Conservation (phyloP, 1,140 invertebrate genomes). For the Lanistes nyassanus region DNA sequence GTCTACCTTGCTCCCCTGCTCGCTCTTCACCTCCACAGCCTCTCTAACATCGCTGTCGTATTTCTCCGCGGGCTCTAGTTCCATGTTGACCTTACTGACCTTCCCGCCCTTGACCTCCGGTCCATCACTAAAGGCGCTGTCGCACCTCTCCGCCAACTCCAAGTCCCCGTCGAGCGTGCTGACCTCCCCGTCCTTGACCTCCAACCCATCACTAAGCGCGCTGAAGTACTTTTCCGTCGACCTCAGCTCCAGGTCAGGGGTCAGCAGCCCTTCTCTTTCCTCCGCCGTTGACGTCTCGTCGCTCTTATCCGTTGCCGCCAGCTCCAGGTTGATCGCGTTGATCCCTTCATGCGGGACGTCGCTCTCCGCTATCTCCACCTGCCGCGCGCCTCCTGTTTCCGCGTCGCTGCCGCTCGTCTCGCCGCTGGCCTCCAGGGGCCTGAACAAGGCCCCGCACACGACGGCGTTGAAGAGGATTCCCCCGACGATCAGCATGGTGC, state of each 20-base stretch:
- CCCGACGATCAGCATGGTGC: conserved; percentile 81
- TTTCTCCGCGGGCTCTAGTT: too few relatives aligned
- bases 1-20: too few relatives aligned
- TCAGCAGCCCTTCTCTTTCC: conserved; percentile 11
- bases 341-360: not conserved
- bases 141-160: too few relatives aligned
- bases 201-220: too few relatives aligned
- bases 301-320: conserved; percentile 11
- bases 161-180: too few relatives aligned
- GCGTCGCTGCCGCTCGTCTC: conserved; percentile 12
- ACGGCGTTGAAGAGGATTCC: conserved; percentile 82
- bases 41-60: too few relatives aligned
- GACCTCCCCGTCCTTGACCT: too few relatives aligned
- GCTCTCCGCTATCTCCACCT: not conserved
- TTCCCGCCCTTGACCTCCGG: too few relatives aligned
- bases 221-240: conserved; percentile 7
- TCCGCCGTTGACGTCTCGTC: not conserved
- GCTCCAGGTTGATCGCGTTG: not conserved
- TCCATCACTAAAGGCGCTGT: too few relatives aligned
- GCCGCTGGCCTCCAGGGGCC: conserved; percentile 71
- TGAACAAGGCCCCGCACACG: conserved; percentile 81
- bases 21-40: too few relatives aligned
- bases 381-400: not conserved
- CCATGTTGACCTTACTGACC: too few relatives aligned
- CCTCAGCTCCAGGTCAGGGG: not conserved